These are phyloP conservation scores for Platycheirus rosarum DNA, from an alignment of 2,888 invertebrate species.

Conservation along the genomic window DNA sequence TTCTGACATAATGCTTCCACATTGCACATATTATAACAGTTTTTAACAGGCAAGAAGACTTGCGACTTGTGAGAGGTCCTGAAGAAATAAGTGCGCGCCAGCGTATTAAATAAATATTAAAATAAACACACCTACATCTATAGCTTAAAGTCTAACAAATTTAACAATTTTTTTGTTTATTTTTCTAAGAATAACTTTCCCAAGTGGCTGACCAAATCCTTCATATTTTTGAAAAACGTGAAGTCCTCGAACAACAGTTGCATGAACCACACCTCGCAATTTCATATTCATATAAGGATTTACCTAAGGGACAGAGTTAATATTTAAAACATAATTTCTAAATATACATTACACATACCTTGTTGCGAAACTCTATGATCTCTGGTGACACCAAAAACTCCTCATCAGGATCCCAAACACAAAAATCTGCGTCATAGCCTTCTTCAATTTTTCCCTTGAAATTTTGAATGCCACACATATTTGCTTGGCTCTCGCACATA, in stretches of 20 bases:
- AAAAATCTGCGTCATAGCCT: constrained; percentile 88
- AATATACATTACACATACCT: constrained; percentile 82
- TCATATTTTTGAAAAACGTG: constrained; percentile 84
- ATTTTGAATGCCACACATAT: constrained; percentile 85
- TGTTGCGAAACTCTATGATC: constrained; percentile 87
- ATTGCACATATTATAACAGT: no score
- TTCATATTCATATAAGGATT: constrained; percentile 86
- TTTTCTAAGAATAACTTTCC: constrained; percentile 80
- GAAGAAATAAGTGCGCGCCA: no score
- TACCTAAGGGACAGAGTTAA: constrained; percentile 82
- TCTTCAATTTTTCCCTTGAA: constrained; percentile 86
- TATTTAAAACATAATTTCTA: no score
- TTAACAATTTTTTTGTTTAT: constrained; percentile 80
- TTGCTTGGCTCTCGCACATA: constrained; percentile 86
- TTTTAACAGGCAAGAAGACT: no score
- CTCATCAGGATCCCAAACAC: constrained; percentile 87
- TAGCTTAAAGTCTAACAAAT: constrained; percentile 79
- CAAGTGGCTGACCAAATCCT: constrained; percentile 81
- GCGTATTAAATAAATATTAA: no score
- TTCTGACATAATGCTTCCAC: no score
- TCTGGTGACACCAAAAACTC: constrained; percentile 84
- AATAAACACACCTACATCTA: no score
- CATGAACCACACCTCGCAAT: constrained; percentile 86
- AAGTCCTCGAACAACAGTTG: constrained; percentile 87
- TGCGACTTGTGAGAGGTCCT: no score